Base-by-base conservation (phyloP, 1,140 invertebrate species). In the Calephelis virginiensis region DNA sequence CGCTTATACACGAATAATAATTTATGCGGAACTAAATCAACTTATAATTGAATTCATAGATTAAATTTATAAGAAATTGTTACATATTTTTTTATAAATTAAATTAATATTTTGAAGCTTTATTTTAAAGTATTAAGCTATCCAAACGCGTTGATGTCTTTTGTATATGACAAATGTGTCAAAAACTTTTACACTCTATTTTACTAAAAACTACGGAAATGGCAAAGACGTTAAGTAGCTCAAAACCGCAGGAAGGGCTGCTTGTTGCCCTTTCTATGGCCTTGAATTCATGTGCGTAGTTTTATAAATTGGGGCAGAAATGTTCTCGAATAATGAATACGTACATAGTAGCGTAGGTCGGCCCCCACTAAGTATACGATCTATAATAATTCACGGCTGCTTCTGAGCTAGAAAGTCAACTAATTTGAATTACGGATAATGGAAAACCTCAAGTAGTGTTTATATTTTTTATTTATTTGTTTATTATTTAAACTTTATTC, bases 101-200 rank as follows among this genome's bases (percentile, higher is more conserved):
- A 56, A 37, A 56, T 6, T 56, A 67, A 28, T 28, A 28, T 28
- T 28, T 28, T 28, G 28, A 3, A 1, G 28, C 28, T 28, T 28
- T 28, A 28, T 28, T 28, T 28, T 28, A 28, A 28, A 61, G 43
- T 65, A 17, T 69, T 59, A 61, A 61, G 37, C 53, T 49, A 61
- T 53, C 62, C 72, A 59, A 59, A 65, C 71, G 66, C 85, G 84
- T 86, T 85, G 82, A 89, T 73, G 75, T 89, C 82, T 85, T 86
- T 86, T 82, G 28, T 28, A 28, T 4, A 4, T 4, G 5, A 28
- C 28, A 28, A 28, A 28, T 28, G 28, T 28, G 2, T 28, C 5
- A 28, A 4, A 28, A 28, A n/a, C n/a, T n/a, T 28, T 28, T 28
- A 4, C 28, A 28, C 28, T 4, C 28, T 28, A 28, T 28, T 28